Evolutionary conservation across 1,140 invertebrate species (phyloP).

Genomic region (Drosophila lacteicornis): DNA sequence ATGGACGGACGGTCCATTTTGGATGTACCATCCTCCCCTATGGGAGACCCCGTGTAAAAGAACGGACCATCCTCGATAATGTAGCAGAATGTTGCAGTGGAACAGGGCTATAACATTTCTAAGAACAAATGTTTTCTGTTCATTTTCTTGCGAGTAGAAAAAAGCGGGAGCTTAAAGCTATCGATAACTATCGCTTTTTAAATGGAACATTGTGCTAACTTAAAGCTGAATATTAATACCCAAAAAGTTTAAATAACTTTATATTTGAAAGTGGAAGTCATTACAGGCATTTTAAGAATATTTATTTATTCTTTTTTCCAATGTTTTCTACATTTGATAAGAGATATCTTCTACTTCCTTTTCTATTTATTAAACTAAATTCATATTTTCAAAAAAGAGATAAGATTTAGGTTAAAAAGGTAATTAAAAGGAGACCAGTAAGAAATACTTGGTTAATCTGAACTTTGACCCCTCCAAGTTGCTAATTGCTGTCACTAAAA

Average conservation of each 20-base stretch:
- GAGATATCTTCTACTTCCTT: background rate
- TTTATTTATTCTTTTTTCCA: background rate
- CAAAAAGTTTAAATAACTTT: background rate
- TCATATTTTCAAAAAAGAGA: background rate
- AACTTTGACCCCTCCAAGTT: background rate
- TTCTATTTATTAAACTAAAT: background rate
- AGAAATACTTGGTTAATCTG: background rate
- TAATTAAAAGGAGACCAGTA: background rate
- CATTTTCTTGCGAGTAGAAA: too few relatives aligned
- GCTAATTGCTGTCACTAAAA: slow-evolving; percentile 7
- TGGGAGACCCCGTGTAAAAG: too few relatives aligned
- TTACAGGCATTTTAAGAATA: too few relatives aligned
- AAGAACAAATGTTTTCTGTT: too few relatives aligned
- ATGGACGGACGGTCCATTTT: too few relatives aligned
- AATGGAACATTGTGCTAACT: too few relatives aligned
- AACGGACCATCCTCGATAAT: too few relatives aligned
- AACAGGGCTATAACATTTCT: too few relatives aligned
- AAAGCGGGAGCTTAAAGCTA: too few relatives aligned
- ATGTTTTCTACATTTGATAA: background rate
- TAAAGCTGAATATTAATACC: background rate
- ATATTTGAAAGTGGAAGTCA: background rate
- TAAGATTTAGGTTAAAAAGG: background rate
- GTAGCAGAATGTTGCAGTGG: too few relatives aligned
- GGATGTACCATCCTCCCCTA: too few relatives aligned
- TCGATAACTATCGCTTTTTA: too few relatives aligned